Conservation (phyloP, 1,140 invertebrate genomes). For the Euwallacea similis region DNA sequence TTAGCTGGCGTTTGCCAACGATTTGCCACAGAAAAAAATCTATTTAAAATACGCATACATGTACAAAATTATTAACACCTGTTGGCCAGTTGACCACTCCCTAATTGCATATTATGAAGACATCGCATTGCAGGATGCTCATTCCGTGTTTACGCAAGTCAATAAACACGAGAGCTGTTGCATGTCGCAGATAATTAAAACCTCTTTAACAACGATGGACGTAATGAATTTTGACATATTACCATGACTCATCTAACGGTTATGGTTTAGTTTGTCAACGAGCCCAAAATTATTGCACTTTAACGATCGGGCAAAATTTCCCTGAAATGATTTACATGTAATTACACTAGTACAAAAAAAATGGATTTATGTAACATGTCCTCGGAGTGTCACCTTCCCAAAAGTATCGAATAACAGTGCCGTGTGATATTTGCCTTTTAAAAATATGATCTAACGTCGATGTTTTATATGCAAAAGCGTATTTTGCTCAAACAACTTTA, state of each 20-base stretch:
- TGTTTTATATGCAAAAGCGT: too few relatives aligned
- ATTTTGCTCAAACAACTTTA: too few relatives aligned
- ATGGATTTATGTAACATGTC: not conserved
- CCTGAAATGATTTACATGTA: too few relatives aligned
- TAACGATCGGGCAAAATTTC: too few relatives aligned
- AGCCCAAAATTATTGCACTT: too few relatives aligned
- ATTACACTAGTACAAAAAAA: not conserved
- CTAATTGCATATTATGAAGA: too few relatives aligned
- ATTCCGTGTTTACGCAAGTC: conserved; percentile 16
- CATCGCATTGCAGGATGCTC: not conserved
- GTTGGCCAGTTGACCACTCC: too few relatives aligned
- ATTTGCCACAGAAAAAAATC: too few relatives aligned
- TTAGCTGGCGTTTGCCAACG: too few relatives aligned
- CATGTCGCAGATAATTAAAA: conserved; percentile 24
- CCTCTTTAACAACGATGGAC: conserved; percentile 6
- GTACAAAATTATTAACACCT: too few relatives aligned
- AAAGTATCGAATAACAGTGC: not conserved
- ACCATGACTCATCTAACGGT: conserved; percentile 1
- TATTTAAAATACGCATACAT: too few relatives aligned
- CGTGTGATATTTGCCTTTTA: not conserved
- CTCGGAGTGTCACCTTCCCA: conserved; percentile 6
- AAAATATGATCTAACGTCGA: not conserved
- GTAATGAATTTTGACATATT: conserved; percentile 26
- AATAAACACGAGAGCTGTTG: conserved; percentile 23
- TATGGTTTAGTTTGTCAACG: too few relatives aligned